A percentile compares a stretch with the other conserved stretches of the same genome.
phyloP scores from a whole-genome alignment of 2,113 vertebrate species.

The Nymphicus hollandicus region DNA sequence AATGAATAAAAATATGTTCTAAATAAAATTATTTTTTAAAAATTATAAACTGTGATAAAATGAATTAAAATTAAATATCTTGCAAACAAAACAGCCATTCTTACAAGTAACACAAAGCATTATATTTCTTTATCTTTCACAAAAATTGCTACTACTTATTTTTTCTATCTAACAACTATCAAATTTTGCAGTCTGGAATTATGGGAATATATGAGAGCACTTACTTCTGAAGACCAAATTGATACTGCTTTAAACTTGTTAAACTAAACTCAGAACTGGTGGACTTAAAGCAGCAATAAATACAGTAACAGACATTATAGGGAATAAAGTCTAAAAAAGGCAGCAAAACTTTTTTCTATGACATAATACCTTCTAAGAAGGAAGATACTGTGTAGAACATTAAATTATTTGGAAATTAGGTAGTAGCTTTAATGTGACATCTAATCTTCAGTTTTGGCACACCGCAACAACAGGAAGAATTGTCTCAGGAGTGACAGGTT shows the following conservation, averaged over 20 bases:
- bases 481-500: not conserved
- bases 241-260: not conserved
- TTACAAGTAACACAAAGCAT: not conserved
- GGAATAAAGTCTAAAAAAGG: not conserved
- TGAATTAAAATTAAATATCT: not conserved
- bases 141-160: not conserved
- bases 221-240: not conserved
- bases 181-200: not conserved
- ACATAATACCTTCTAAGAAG: not conserved
- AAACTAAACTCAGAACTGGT: not conserved
- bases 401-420: not conserved
- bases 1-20: not conserved
- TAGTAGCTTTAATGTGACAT: not conserved
- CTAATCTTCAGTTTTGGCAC: not conserved
- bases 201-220: not conserved
- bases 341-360: not conserved
- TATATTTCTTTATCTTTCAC: not conserved
- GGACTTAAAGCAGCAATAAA: not conserved
- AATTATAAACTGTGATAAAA: not conserved
- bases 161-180: not conserved
- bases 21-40: not conserved
- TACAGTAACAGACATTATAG: not conserved
- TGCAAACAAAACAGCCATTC: not conserved
- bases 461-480: not conserved
- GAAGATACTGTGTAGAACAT: not conserved